Evolutionary conservation across 2,797 vertebrate genomes (phyloP), one percentile per base, ranked within the genome.

Genomic region (Hypotaenidia okinawae): DNA sequence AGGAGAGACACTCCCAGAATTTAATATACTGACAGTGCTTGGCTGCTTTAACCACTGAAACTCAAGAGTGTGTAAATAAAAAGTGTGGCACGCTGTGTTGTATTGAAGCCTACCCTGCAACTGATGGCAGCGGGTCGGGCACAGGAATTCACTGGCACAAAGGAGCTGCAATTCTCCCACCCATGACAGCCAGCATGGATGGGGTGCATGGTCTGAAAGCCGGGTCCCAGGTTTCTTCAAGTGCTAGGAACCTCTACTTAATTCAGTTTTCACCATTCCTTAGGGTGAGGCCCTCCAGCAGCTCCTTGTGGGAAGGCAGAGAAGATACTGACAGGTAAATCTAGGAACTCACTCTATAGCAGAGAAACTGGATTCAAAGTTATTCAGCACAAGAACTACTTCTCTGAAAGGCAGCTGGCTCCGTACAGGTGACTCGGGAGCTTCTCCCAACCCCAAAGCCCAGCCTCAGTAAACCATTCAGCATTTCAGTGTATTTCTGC

Each of bases 1-100:
- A 96, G 89, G 94, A 96, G 91, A 94, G 96, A 61, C 95, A 95
- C 95, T 96, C 95, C 94, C 95, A 95, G 94, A 92, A 95, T 95
- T 89, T 93, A 95, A 96, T 93, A 90, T 13, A 73, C 94, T 69
- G 92, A 63, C 94, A 82, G 84, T 0, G 16, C 61, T 16, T 33
- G 84, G 88, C 94, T 73, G 96, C 84, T 80, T 88, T 79, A 84
- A 92, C 90, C 88, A n/a, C 92, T 84, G 90, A 79, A 95, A 96
- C 78, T 91, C 91, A 16, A 76, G 75, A 70, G 68, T 1, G 13
- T 2, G 3, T 30, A 2, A 39, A 35, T 41, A 17, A 30, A 70
- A 47, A 54, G 37, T 35, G 6, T 3, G 11, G 43, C 37, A 14
- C 1, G 0, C 16, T 85, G 5, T 4, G 3, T 25, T 25, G 37